Evolutionary conservation across 2,888 invertebrate genomes (phyloP), one percentile per base, ranked within the genome.

Genomic region (Chromoteleia sp.): DNA sequence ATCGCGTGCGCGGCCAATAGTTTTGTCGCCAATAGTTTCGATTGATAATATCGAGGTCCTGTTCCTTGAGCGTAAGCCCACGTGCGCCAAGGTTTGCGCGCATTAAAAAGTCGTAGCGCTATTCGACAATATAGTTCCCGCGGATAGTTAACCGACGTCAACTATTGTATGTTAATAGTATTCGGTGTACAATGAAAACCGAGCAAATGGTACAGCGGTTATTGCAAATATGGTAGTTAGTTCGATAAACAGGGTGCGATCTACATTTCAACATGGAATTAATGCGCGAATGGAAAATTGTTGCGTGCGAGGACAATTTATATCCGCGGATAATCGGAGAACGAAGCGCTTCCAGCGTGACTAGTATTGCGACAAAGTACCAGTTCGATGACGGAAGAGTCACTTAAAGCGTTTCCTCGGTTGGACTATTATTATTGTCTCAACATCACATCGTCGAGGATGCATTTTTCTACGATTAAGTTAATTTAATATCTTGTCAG

Each of bases 151-250:
- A 54, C 30, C 77, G 56, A 45, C 29, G 74, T 48, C 70, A 80
- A 80, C 80, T 68, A 82, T 82, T 82, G 82, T 82, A 78, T 82
- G 82, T 56, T 82, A 82, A 82, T 77, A 41, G 59, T 67, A 41
- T 25, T 45, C 41, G 50, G 19, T 68, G 67, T 59, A 73, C 73
- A 67, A 67, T 59, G 54, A 67, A 39, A 41, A 48, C 39, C 54
- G 61, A 73, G 73, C 79, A 67, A 79, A 79, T 73, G 79, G 58
- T 33, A 68, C 67, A 33, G 67, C 41, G 67, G 67, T 79, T 68
- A 61, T 59, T 73, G 73, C 79, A 79, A 79, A 79, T 79, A 79
- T 79, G 79, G 77, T 71, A 43, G 67, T 61, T 67, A 54, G 67
- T 41, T 71, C 71, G 71, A 71, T 71, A 71, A 70, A 70, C 71